A percentile compares a stretch with the other conserved stretches of the same genome.
Evolutionary conservation across 2,888 invertebrate species (phyloP).

Genomic region (Drosophila greeni): DNA sequence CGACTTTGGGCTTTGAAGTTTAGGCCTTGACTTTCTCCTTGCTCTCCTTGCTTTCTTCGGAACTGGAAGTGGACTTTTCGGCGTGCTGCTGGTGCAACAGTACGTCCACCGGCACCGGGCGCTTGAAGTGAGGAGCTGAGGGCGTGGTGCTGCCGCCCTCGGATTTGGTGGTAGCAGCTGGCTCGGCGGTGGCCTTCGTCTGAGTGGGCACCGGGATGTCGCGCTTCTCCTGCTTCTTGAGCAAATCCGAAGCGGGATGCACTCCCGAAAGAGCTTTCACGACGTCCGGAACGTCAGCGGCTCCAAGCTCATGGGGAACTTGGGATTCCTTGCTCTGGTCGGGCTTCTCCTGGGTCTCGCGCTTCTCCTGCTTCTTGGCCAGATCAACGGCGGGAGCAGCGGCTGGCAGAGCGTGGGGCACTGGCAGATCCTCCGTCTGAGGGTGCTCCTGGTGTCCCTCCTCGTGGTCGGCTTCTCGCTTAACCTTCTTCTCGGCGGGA

Average conservation of each 20-base stretch:
- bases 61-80: constrained; percentile 20
- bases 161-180: constrained; percentile 20
- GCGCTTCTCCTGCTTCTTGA: constrained; percentile 47
- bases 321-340: constrained; percentile 11
- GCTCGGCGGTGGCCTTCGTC: constrained; percentile 47
- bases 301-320: background rate
- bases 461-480: constrained; percentile 25
- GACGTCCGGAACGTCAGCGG: background rate
- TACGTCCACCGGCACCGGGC: constrained; percentile 63
- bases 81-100: constrained; percentile 60
- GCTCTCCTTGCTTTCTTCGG: constrained; percentile 48
- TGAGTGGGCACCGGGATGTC: constrained; percentile 76
- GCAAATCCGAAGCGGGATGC: constrained; percentile 4
- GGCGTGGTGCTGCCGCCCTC: constrained; percentile 23
- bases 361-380: constrained; percentile 26
- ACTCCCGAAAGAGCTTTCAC: background rate
- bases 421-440: constrained; percentile 1
- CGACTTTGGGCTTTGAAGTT: background rate
- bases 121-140: constrained; percentile 4
- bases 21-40: constrained; percentile 28
- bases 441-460: constrained; percentile 12
- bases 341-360: constrained; percentile 28
- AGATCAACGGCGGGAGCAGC: background rate
- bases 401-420: constrained; percentile 1
- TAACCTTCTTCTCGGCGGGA: constrained; percentile 1